These are phyloP conservation scores for Tetrao urogallus DNA, from an alignment of 2,113 vertebrate genomes.

Conservation along the genomic window DNA sequence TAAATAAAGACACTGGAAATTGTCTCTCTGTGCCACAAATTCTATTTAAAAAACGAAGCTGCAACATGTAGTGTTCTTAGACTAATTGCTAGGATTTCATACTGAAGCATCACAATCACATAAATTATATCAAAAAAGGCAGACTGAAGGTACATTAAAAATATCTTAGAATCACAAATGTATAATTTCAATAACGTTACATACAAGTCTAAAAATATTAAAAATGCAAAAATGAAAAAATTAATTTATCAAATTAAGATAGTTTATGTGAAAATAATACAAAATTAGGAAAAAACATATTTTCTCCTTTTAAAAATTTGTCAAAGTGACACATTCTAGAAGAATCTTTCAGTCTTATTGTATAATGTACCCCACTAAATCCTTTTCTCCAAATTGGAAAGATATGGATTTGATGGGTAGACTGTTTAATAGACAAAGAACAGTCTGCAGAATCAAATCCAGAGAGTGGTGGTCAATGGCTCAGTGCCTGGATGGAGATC, in stretches of 20 bases:
- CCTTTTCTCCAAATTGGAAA: too few species aligned
- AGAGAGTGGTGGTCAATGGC: too few species aligned
- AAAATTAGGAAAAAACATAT: background rate
- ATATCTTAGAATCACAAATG: background rate
- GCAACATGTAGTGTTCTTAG: background rate
- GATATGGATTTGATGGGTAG: too few species aligned
- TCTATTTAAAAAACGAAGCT: background rate
- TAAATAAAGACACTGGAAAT: background rate
- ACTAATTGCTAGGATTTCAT: background rate
- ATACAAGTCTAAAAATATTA: background rate
- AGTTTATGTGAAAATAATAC: background rate
- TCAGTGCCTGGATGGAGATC: too few species aligned
- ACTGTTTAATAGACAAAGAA: too few species aligned
- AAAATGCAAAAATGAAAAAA: background rate
- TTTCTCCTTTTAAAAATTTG: background rate
- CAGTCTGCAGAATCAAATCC: too few species aligned
- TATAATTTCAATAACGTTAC: background rate
- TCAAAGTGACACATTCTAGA: background rate
- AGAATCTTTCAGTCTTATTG: background rate
- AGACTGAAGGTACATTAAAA: background rate
- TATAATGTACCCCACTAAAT: background rate
- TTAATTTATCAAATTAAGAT: background rate
- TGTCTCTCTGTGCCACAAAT: background rate
- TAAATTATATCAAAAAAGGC: background rate
- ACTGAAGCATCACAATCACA: accelerated